These are phyloP conservation scores for Pica pica DNA, from an alignment of 2,113 vertebrate genomes.

Conservation along the genomic window DNA sequence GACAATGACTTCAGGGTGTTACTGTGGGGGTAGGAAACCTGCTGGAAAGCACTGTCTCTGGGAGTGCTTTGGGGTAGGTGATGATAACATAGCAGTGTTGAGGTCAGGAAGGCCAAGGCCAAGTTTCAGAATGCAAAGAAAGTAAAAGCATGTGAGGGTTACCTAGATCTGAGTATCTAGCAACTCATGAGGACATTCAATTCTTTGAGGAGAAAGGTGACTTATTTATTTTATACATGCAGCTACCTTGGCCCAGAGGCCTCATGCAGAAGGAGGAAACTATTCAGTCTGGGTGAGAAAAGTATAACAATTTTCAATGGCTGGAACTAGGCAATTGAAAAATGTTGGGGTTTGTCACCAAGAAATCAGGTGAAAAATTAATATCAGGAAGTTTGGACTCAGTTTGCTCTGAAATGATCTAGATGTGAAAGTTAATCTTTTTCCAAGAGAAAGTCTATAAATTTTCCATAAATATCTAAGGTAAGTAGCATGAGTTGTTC, in stretches of 20 bases:
- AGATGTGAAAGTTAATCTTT: not conserved
- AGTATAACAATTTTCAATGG: not conserved
- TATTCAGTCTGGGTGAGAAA: not conserved
- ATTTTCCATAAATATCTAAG: not conserved
- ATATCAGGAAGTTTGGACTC: not conserved
- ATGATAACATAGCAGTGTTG: not conserved
- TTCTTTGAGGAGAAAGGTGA: not conserved
- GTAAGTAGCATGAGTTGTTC: not conserved
- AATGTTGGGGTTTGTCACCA: not conserved
- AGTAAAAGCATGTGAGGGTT: not conserved
- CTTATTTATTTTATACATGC: not conserved
- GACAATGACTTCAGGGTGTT: not conserved
- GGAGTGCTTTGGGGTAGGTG: not conserved
- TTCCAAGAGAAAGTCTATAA: not conserved
- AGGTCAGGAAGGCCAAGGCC: not conserved
- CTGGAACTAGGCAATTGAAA: not conserved
- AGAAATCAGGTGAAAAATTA: not conserved
- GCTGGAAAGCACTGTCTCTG: not conserved
- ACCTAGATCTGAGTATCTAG: not conserved
- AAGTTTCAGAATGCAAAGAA: not conserved
- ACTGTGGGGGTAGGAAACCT: not conserved
- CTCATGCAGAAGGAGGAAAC: not conserved
- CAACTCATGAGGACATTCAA: fast-evolving
- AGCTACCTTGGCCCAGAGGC: not conserved
- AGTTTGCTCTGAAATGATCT: not conserved